Conservation (phyloP, 1,140 invertebrate species). For the Elymnias hypermnestra region DNA sequence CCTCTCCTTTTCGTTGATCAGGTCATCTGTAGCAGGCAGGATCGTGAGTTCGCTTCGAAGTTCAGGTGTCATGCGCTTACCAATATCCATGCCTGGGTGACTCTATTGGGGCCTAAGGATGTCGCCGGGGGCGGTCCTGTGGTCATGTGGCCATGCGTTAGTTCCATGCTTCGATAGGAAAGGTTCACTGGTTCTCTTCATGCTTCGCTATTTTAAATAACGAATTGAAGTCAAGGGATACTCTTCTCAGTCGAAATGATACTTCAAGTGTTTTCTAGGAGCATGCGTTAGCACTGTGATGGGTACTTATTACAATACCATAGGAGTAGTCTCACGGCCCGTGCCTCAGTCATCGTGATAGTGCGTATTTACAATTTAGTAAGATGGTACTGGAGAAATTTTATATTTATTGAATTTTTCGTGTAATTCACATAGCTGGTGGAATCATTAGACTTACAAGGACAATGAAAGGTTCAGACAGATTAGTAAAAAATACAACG, state of each 20-base stretch:
- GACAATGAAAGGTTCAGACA: constrained; percentile 41
- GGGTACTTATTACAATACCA: constrained; percentile 22
- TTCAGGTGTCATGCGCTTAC: constrained; percentile 30
- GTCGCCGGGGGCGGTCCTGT: constrained; percentile 1
- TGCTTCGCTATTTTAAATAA: constrained; percentile 9
- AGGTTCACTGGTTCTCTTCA: constrained; percentile 9
- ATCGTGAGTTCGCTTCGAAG: constrained; percentile 29
- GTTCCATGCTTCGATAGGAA: constrained; percentile 27
- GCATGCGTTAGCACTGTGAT: constrained; percentile 34
- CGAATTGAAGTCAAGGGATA: background rate
- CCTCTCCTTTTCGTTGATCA: constrained; percentile 98
- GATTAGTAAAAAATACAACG: constrained; percentile 65
- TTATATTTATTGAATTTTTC: constrained; percentile 6
- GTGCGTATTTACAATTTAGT: constrained; percentile 39
- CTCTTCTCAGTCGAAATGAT: constrained; percentile 11
- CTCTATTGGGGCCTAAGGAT: constrained; percentile 12
- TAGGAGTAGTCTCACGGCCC: constrained; percentile 20
- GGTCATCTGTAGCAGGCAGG: constrained; percentile 88
- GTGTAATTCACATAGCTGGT: constrained; percentile 55
- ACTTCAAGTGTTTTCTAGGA: constrained; percentile 12
- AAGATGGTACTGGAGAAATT: background rate
- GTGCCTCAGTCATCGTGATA: constrained; percentile 20
- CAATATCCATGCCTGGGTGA: constrained; percentile 20
- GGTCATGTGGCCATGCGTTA: constrained; percentile 33
- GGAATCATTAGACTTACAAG: constrained; percentile 42